Evolutionary conservation across 2,888 invertebrate species (phyloP), one percentile per base, ranked within the genome.

Genomic region (Liodrosophila aerea): DNA sequence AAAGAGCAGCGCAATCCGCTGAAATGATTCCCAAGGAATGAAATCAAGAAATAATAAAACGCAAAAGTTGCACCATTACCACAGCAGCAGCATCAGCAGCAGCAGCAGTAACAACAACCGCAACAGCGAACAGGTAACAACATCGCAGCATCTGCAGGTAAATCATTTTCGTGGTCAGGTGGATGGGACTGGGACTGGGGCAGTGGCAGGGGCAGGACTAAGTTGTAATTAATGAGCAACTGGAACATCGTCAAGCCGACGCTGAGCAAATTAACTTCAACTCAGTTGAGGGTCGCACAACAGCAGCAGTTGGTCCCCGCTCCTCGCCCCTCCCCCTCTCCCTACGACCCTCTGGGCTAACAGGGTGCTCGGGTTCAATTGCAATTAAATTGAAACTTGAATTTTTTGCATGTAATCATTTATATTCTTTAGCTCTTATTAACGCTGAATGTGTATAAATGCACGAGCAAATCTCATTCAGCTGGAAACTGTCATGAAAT

Each of bases 201-300:
- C 49, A 22, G 29, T 15, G 40, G 59, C 9, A 27, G 57, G 64
- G 49, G 31, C 49, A 22, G 18, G 64, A 70, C 73, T 73, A 73
- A 82, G 82, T 75, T 62, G 65, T 81, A 81, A 81, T 81, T 81
- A 81, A 83, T 81, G 84, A 83, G 84, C 81, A 67, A 70, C 62
- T 77, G 73, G 69, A 75, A 73, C 83, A 77, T 69, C 77, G 75
- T 60, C 49, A 61, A 71, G 64, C 61, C 61, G 45, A 63, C 63
- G 73, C 47, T 58, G 53, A 68, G 76, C 66, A 83, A 80, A 81
- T 81, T 81, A 81, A 83, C 81, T 75, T 67, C 73, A 68, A 70
- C 80, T 64, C 51, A 27, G 4, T 7, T 1, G 33, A 34, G 41
- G 34, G 29, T 37, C 15, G 41, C 22, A n/a, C n/a, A n/a, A n/a